A percentile compares a stretch with the other conserved stretches of the same genome.
These are phyloP conservation scores for Blastobasis adustella DNA, from an alignment of 2,888 invertebrate genomes.

Conservation along the genomic window DNA sequence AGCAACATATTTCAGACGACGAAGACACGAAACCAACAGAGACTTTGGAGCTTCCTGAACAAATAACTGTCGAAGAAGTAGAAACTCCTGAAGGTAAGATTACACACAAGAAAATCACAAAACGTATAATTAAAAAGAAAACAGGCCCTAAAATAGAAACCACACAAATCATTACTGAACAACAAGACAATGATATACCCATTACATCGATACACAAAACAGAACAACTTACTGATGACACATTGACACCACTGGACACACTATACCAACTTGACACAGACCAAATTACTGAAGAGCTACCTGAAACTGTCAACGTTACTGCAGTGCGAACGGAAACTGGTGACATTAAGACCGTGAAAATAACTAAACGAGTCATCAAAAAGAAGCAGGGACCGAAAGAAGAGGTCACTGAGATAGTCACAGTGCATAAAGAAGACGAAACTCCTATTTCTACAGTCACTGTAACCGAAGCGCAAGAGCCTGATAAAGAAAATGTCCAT, in stretches of 20 bases:
- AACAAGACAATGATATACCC: conserved; percentile 22
- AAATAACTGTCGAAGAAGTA: conserved; percentile 30
- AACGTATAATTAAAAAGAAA: conserved; percentile 25
- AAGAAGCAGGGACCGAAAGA: conserved; percentile 31
- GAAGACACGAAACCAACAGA: conserved; percentile 6
- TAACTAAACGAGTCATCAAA: conserved; percentile 30
- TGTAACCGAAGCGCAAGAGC: conserved; percentile 8
- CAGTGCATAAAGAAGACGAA: conserved; percentile 21
- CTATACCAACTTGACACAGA: conserved; percentile 18
- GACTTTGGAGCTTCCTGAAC: conserved; percentile 33
- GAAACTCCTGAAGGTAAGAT: conserved; percentile 27
- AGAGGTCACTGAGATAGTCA: conserved; percentile 19
- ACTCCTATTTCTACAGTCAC: conserved; percentile 16
- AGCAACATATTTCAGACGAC: conserved; percentile 9
- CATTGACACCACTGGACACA: conserved; percentile 17
- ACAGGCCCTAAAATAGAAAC: conserved; percentile 32
- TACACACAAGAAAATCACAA: conserved; percentile 21
- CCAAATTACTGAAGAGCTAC: conserved; percentile 20
- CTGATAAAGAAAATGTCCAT: conserved; percentile 5
- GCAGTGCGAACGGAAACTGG: conserved; percentile 11
- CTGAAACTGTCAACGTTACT: conserved; percentile 14
- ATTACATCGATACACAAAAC: conserved; percentile 18
- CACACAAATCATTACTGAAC: conserved; percentile 32
- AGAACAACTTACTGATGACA: conserved; percentile 6
- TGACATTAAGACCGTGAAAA: conserved; percentile 29